phyloP scores from a whole-genome alignment of 2,797 vertebrate species.

The Melanotaenia boesemani region DNA sequence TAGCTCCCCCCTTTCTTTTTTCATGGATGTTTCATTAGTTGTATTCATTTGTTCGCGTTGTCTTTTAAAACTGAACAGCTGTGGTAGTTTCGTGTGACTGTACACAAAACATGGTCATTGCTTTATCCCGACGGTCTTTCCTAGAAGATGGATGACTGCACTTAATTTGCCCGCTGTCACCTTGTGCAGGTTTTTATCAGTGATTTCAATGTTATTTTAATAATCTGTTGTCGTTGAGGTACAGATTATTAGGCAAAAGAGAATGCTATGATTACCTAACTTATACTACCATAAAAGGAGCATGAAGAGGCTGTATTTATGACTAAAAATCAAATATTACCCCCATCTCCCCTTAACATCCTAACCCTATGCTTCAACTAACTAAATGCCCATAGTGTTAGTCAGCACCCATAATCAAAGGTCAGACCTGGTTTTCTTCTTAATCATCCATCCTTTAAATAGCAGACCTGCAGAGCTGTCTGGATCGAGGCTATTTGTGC shows the following conservation, averaged over 20 bases:
- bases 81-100: constrained; percentile 54
- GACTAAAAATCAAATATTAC: constrained; percentile 57
- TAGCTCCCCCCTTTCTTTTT: constrained; percentile 6
- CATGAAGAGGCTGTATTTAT: constrained; percentile 42
- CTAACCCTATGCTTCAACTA: constrained; percentile 56
- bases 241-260: constrained; percentile 12
- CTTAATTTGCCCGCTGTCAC: constrained; percentile 48
- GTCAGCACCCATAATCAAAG: constrained; percentile 78
- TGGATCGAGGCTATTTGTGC: constrained; percentile 61
- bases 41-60: constrained; percentile 36
- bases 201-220: constrained; percentile 27
- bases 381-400: constrained; percentile 71
- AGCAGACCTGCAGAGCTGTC: constrained; percentile 64
- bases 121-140: constrained; percentile 39
- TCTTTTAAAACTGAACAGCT: constrained; percentile 47
- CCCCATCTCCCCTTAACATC: constrained; percentile 31
- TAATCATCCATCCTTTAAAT: constrained; percentile 81
- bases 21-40: constrained; percentile 34
- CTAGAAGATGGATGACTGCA: constrained; percentile 51
- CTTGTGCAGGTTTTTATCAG: constrained; percentile 41
- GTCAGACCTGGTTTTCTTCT: constrained; percentile 78
- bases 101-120: constrained; percentile 48
- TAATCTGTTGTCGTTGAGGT: constrained; percentile 18
- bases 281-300: constrained; percentile 29
- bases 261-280: background rate